Conservation (phyloP, 2,113 vertebrate genomes). For the Lichenostomus cassidix region DNA sequence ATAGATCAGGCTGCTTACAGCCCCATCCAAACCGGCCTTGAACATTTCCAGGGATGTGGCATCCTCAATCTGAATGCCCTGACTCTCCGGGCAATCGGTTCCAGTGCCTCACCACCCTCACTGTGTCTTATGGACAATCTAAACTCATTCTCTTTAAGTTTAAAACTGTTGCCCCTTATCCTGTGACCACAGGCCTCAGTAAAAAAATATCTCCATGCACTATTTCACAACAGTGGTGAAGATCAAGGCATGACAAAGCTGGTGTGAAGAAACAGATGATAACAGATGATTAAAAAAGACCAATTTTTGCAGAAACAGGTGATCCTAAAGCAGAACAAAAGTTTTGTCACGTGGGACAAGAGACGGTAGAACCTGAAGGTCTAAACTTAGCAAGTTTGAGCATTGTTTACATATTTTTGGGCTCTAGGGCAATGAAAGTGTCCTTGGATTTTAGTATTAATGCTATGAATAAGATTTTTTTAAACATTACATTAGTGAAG, state of each 20-base stretch:
- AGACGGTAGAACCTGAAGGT: background rate
- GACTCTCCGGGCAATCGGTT: background rate
- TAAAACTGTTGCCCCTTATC: background rate
- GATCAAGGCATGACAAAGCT: background rate
- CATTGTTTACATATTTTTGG: too few relatives aligned
- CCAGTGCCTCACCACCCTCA: background rate
- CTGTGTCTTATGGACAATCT: fast-evolving
- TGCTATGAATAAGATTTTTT: background rate
- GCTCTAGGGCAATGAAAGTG: too few relatives aligned
- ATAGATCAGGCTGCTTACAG: background rate
- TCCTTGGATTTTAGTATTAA: too few relatives aligned
- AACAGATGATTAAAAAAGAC: background rate
- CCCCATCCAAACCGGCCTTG: background rate
- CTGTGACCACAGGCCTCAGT: background rate
- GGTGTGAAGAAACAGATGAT: background rate
- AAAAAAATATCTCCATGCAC: background rate
- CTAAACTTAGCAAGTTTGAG: background rate
- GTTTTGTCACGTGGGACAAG: background rate
- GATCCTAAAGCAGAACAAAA: background rate
- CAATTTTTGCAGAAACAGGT: background rate
- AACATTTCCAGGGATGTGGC: background rate
- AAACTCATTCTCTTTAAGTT: background rate
- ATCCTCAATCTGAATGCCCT: background rate
- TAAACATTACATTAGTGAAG: background rate
- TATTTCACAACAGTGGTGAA: background rate